Evolutionary conservation across 2,888 invertebrate genomes (phyloP).

Genomic region (Caenorhabditis sp.): DNA sequence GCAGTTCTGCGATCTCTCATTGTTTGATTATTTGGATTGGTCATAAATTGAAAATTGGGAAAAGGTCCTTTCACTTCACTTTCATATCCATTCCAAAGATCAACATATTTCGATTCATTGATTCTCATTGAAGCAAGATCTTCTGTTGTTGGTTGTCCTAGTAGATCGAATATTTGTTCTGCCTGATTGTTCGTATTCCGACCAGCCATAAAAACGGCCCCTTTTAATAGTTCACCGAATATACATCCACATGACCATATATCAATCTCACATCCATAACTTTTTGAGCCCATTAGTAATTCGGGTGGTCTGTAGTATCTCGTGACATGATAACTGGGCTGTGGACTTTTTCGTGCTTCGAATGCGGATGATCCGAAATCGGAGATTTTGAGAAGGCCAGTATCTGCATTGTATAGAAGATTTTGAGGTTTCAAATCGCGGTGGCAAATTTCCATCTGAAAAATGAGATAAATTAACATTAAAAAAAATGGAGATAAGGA

Average conservation of each 20-base stretch:
- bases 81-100: conserved; percentile 17
- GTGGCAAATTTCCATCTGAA: conserved; percentile 75
- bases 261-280: conserved; percentile 92
- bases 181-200: conserved; percentile 40
- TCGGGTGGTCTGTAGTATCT: conserved; percentile 77
- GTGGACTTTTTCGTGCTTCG: conserved; percentile 20
- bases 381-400: conserved; percentile 79
- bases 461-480: neutral
- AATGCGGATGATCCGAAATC: conserved; percentile 45
- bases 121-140: conserved; percentile 28
- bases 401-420: conserved; percentile 89
- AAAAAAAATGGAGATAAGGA: too few species aligned
- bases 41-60: conserved; percentile 4
- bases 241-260: conserved; percentile 59
- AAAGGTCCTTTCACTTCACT: neutral
- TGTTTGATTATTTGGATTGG: neutral
- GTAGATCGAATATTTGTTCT: conserved; percentile 38
- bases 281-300: conserved; percentile 75
- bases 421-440: conserved; percentile 99
- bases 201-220: conserved; percentile 48
- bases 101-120: conserved; percentile 7
- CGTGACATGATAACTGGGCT: conserved; percentile 59
- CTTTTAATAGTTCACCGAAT: conserved; percentile 51
- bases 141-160: conserved; percentile 34
- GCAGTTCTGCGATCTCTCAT: conserved; percentile 8